A percentile compares a stretch with the other conserved stretches of the same genome.
Evolutionary conservation across 2,888 invertebrate species (phyloP).

Genomic region (Hedya salicella): DNA sequence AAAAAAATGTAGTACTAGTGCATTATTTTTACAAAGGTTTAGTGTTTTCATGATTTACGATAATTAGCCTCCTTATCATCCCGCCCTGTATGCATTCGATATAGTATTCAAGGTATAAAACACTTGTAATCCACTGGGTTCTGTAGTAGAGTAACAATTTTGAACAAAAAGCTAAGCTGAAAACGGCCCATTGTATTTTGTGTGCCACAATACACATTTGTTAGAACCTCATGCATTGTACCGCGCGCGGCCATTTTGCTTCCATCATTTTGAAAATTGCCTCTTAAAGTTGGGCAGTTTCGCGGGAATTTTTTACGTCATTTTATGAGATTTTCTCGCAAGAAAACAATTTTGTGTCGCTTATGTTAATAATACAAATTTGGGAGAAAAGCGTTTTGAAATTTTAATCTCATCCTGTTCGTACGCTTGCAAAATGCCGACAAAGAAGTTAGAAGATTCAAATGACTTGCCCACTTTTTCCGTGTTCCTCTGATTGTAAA

Average conservation of each 20-base stretch:
- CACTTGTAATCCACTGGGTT: not conserved
- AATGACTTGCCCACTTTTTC: slow-evolving; percentile 31
- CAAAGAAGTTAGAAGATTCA: slow-evolving; percentile 14
- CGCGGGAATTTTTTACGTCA: slow-evolving; percentile 27
- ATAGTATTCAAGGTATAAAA: not conserved
- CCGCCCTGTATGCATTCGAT: not conserved
- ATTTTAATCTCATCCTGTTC: slow-evolving; percentile 5
- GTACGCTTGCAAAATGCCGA: not conserved
- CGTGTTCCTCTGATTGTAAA: slow-evolving; percentile 21
- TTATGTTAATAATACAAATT: slow-evolving; percentile 31
- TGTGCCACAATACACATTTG: slow-evolving; percentile 30
- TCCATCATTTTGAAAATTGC: slow-evolving; percentile 31
- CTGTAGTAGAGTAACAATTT: not conserved
- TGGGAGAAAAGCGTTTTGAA: not conserved
- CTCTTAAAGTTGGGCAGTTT: slow-evolving; percentile 28
- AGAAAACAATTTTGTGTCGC: slow-evolving; percentile 25
- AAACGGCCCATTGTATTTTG: slow-evolving; percentile 26
- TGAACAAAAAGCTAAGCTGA: slow-evolving; percentile 12
- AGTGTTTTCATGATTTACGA: too few species aligned
- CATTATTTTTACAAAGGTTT: too few species aligned
- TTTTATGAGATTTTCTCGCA: slow-evolving; percentile 23
- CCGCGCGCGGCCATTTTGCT: slow-evolving; percentile 27
- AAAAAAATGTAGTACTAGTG: too few species aligned
- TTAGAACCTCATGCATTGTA: slow-evolving; percentile 24
- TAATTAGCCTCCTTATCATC: too few species aligned